Percentiles rank a stretch among this genome's conserved stretches.
Conservation (phyloP, 1,140 invertebrate species). For the Drosophila arizonae region DNA sequence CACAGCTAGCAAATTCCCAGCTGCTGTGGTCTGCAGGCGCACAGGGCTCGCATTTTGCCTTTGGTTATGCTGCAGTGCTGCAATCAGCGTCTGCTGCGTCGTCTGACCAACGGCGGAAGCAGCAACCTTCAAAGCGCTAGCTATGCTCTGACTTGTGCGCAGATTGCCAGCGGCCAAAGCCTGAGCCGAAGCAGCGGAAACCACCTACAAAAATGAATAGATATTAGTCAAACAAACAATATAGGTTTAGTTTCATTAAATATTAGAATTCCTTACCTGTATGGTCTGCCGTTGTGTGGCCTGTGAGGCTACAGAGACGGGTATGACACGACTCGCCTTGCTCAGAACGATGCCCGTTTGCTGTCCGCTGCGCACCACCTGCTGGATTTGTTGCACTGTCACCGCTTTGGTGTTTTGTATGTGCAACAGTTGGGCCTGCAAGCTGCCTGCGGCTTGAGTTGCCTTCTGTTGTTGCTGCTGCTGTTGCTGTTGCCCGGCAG, state of each 20-base stretch:
- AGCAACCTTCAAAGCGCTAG: slow-evolving; percentile 83
- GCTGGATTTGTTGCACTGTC: slow-evolving; percentile 90
- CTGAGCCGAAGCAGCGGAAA: slow-evolving; percentile 83
- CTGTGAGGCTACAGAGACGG: slow-evolving; percentile 80
- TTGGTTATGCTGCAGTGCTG: slow-evolving; percentile 82
- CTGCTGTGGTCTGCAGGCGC: slow-evolving; percentile 83
- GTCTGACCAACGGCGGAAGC: slow-evolving; percentile 65
- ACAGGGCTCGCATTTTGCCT: slow-evolving; percentile 83
- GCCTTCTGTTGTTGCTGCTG: slow-evolving; percentile 58
- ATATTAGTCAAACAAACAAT: neutral
- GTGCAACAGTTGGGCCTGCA: slow-evolving; percentile 76
- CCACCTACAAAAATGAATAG: slow-evolving; percentile 74
- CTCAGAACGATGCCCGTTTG: slow-evolving; percentile 77
- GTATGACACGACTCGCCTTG: slow-evolving; percentile 80
- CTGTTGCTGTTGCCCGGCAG: slow-evolving; percentile 26
- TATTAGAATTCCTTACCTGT: slow-evolving; percentile 57
- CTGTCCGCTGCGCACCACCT: slow-evolving; percentile 88
- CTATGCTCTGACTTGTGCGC: slow-evolving; percentile 82
- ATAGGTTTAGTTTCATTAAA: neutral
- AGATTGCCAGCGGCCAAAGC: slow-evolving; percentile 82
- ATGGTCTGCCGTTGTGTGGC: slow-evolving; percentile 78
- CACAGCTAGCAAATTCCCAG: slow-evolving; percentile 83
- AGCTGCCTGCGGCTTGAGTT: slow-evolving; percentile 46
- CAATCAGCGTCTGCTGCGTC: slow-evolving; percentile 83
- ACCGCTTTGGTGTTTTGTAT: slow-evolving; percentile 85